Evolutionary conservation across 2,113 vertebrate genomes (phyloP).

Genomic region (Tenebrosternarchus preto): DNA sequence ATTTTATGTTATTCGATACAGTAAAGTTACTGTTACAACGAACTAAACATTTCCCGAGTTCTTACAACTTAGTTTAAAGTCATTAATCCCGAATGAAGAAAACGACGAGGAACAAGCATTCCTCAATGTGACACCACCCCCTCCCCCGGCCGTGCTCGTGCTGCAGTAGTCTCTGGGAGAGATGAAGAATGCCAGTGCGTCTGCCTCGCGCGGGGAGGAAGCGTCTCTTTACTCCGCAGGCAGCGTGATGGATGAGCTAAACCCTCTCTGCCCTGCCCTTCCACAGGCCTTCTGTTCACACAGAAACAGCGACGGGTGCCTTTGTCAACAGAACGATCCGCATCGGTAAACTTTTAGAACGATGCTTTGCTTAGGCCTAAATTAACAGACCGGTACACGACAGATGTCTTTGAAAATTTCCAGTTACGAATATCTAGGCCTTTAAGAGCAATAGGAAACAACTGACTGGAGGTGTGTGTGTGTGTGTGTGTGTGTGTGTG

Average conservation of each 20-base stretch:
- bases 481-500: too few species aligned
- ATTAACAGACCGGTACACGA: neutral
- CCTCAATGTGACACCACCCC: neutral
- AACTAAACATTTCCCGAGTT: slow-evolving; percentile 4
- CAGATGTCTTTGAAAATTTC: too few species aligned
- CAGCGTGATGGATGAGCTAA: slow-evolving; percentile 18
- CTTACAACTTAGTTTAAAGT: neutral
- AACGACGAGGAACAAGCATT: neutral
- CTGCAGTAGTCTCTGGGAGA: slow-evolving; percentile 1
- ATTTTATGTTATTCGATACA: neutral
- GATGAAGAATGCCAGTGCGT: slow-evolving; percentile 37
- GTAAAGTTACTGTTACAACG: neutral
- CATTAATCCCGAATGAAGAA: neutral
- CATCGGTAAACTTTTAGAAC: neutral
- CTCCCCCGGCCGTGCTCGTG: too few species aligned
- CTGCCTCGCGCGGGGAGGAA: slow-evolving; percentile 25
- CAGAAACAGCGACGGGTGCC: neutral
- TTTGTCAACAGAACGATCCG: neutral
- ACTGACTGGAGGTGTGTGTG: too few species aligned
- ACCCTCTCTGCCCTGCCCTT: slow-evolving; percentile 12
- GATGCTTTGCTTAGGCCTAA: neutral
- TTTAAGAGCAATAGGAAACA: too few species aligned
- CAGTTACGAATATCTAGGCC: too few species aligned
- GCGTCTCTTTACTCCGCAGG: slow-evolving; percentile 23
- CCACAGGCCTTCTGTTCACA: slow-evolving; percentile 29